Evolutionary conservation across 2,888 invertebrate species (phyloP).

Genomic region (Anodontia alba): DNA sequence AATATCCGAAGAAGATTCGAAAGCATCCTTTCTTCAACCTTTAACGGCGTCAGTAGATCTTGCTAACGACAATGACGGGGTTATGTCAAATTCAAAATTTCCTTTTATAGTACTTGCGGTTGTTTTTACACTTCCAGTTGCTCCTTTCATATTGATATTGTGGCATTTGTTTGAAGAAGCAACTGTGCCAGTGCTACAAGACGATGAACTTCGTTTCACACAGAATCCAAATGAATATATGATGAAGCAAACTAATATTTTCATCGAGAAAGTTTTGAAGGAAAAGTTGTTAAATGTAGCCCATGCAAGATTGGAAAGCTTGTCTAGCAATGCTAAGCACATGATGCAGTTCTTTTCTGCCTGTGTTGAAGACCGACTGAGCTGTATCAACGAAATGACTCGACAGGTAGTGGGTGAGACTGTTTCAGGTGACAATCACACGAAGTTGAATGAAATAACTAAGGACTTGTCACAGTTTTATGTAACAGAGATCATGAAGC

Average conservation of each 20-base stretch:
- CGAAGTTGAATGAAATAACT: not conserved
- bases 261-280: slow-evolving; percentile 3
- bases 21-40: not conserved
- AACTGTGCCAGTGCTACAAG: not conserved
- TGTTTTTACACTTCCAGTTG: slow-evolving; percentile 2
- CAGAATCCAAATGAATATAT: not conserved
- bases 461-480: not conserved
- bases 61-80: not conserved
- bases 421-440: not conserved
- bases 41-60: not conserved
- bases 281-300: not conserved
- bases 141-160: not conserved
- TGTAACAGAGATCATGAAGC: slow-evolving; percentile 1
- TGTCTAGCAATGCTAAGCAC: slow-evolving; percentile 13
- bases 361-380: slow-evolving; percentile 1
- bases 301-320: not conserved
- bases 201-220: not conserved
- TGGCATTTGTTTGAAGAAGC: slow-evolving; percentile 13
- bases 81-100: not conserved
- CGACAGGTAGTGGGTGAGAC: not conserved
- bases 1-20: not conserved
- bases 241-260: not conserved
- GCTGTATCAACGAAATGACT: not conserved
- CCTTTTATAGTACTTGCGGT: not conserved
- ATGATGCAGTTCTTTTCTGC: slow-evolving; percentile 4